Base-by-base conservation (phyloP, 92 coral and sea anemone species). In the Micromussa lordhowensis region DNA sequence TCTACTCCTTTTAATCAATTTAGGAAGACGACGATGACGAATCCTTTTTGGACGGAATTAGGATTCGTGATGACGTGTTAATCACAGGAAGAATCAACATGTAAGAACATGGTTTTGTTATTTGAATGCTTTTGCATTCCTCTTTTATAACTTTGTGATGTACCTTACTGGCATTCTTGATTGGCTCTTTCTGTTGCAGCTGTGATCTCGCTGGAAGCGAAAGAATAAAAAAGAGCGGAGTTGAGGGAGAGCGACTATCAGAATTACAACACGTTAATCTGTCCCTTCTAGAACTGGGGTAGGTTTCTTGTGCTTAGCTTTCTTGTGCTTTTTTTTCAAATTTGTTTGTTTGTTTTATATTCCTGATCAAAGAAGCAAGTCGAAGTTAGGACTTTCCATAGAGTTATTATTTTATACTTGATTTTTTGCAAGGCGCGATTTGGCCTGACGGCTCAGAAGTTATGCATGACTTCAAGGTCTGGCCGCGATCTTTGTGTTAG, bases 181-280 rank as follows among this genome's bases (percentile, higher is more conserved):
- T n/a, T 55, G 30, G 1, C 69, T 48, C 19, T 40, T 15, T 61
- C n/a, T 77, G 49, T 31, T 86, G 8, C 74, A 98, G 99, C 59
- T 98, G 99, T 82, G 99, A 98, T 80, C 93, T 98, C 51, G 99
- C 99, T 19, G 99, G 99, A 81, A 98, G 99, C 77, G 99, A 98
- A 78, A 87, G 99, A 79, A 93, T 98, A 35, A 98, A 96, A 87
- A 92, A 96, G 79, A 88, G 98, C 0, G 92, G 95, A 31, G 98
- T 95, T 11, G 98, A 98, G 74, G 94, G 99, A 15, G 99, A 96
- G 83, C 78, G 99, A 73, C 86, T 98, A 9, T 93, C 96, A 9
- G 99, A 98, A 69, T 82, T 96, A 22, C 99, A 97, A 53, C 98
- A 93, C 90, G 94, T 98, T 55, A 98, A 98, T 85, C 90, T 96